Conservation (phyloP, 2,888 invertebrate genomes). For the Ceratothoa steindachneri region DNA sequence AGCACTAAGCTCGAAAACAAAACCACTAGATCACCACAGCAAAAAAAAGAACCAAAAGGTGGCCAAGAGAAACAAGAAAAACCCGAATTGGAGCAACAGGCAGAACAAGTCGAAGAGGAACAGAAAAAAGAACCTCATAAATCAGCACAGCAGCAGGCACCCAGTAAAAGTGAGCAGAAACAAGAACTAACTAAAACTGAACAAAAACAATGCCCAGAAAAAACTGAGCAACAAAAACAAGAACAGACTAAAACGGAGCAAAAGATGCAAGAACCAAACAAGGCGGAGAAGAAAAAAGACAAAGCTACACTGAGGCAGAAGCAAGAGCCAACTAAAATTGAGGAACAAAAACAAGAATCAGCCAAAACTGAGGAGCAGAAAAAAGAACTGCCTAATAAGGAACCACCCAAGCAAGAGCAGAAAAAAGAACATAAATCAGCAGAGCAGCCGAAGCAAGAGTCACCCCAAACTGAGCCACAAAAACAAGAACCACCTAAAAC, state of each 20-base stretch:
- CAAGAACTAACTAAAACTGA: background rate
- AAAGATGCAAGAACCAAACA: conserved; percentile 1
- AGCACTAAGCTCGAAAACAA: conserved; percentile 1
- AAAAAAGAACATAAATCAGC: background rate
- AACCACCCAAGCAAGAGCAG: background rate
- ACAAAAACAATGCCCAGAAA: background rate
- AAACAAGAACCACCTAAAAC: background rate
- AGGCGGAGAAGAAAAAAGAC: background rate
- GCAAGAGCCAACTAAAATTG: background rate
- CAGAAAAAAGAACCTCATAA: background rate
- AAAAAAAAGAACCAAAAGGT: background rate
- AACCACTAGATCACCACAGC: background rate
- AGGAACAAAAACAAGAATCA: background rate
- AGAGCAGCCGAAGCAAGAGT: background rate
- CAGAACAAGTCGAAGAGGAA: background rate
- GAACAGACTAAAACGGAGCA: background rate
- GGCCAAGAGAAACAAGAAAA: conserved; percentile 7
- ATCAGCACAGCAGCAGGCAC: background rate
- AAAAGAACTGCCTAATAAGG: background rate
- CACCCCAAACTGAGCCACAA: background rate
- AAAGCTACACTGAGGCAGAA: background rate
- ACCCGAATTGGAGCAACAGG: conserved; percentile 1
- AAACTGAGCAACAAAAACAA: background rate
- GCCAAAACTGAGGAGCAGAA: conserved; percentile 1
- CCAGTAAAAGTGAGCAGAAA: background rate